A percentile compares a stretch with the other conserved stretches of the same genome.
Conservation (phyloP, 1,140 invertebrate genomes). For the Acromyrmex heyeri region DNA sequence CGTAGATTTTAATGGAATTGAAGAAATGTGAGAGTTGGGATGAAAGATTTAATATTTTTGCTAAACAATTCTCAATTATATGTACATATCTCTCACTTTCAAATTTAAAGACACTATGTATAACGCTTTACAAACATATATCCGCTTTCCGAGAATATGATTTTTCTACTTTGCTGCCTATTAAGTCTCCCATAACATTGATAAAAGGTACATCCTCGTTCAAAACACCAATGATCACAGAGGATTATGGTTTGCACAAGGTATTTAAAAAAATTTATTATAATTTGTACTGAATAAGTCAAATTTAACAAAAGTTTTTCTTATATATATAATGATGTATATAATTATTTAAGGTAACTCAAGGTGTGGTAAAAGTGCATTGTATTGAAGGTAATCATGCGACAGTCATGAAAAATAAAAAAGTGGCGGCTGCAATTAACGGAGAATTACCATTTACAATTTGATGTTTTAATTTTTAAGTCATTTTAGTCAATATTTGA, state of each 20-base stretch:
- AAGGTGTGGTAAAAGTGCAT: background rate
- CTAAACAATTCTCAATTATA: no score
- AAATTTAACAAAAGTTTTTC: background rate
- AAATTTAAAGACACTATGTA: no score
- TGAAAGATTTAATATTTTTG: no score
- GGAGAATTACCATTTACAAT: background rate
- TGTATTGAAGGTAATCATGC: background rate
- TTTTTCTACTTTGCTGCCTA: no score
- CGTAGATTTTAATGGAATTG: no score
- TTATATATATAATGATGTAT: background rate
- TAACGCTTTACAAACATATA: no score
- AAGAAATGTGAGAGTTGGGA: no score
- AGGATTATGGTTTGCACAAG: constrained; percentile 89
- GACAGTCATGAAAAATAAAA: background rate
- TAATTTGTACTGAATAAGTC: background rate
- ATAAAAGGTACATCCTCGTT: no score
- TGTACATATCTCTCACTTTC: no score
- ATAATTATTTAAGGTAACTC: background rate
- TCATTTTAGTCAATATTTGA: no score
- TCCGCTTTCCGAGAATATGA: no score
- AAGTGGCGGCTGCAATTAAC: background rate
- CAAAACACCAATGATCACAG: constrained; percentile 81
- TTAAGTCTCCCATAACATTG: no score
- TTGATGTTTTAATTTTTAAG: background rate
- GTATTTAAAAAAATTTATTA: constrained; percentile 49